Evolutionary conservation across 2,797 vertebrate genomes (phyloP).

Genomic region (Nyctibius grandis): DNA sequence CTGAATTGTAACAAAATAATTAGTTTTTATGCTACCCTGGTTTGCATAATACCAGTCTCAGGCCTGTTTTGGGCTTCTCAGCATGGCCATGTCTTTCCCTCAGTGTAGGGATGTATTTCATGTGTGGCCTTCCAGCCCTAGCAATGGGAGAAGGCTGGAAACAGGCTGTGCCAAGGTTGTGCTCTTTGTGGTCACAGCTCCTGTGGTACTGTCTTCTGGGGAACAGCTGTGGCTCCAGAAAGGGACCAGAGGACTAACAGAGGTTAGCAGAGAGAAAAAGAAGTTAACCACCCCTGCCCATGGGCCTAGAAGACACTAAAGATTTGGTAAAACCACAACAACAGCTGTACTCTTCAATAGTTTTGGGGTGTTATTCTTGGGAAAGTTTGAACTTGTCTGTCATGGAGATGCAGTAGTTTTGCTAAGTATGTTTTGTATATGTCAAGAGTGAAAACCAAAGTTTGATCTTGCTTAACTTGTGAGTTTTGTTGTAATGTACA

Average conservation of each 20-base stretch:
- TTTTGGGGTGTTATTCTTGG: neutral
- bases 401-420: neutral
- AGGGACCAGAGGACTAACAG: neutral
- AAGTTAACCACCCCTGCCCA: neutral
- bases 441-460: neutral
- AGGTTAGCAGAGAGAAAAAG: neutral
- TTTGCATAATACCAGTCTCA: neutral
- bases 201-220: neutral
- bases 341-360: neutral
- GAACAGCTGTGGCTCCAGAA: neutral
- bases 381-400: neutral
- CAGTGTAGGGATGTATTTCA: neutral
- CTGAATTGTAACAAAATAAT: neutral
- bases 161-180: neutral
- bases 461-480: neutral
- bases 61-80: neutral
- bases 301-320: neutral
- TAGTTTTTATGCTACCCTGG: accelerated
- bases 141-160: neutral
- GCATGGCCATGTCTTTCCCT: accelerated
- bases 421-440: neutral
- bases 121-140: neutral
- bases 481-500: neutral
- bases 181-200: neutral
- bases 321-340: neutral